Evolutionary conservation across 2,797 vertebrate species (phyloP).

Genomic region (Spatula clypeata): DNA sequence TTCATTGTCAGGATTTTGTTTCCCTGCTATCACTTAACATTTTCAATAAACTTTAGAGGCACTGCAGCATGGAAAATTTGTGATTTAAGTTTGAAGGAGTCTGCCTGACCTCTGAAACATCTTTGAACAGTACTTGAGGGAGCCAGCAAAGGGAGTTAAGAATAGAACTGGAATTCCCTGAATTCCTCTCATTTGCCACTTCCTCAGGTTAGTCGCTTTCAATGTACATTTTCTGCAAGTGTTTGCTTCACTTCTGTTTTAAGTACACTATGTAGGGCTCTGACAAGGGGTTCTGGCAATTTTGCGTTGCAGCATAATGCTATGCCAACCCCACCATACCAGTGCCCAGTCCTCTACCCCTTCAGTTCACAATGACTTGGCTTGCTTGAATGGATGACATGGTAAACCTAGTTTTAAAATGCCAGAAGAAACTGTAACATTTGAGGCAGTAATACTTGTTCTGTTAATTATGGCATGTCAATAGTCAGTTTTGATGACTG

Average conservation of each 20-base stretch:
- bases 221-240: not conserved
- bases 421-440: not conserved
- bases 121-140: not conserved
- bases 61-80: not conserved
- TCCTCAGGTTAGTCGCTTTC: not conserved
- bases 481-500: not conserved
- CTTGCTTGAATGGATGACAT: not conserved
- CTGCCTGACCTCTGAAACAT: not conserved
- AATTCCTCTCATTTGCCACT: not conserved
- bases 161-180: not conserved
- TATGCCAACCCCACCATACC: not conserved
- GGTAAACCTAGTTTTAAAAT: not conserved
- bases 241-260: not conserved
- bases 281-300: not conserved
- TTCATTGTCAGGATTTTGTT: not conserved
- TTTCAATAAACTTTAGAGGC: not conserved
- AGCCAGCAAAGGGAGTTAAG: accelerated
- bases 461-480: not conserved
- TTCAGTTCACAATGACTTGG: not conserved
- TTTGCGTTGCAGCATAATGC: not conserved
- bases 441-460: not conserved
- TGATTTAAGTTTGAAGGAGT: not conserved
- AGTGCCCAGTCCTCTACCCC: not conserved
- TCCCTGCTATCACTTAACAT: not conserved
- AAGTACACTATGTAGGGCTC: not conserved